Base-by-base conservation (phyloP, 2,888 invertebrate species). In the Xylocampa areola region DNA sequence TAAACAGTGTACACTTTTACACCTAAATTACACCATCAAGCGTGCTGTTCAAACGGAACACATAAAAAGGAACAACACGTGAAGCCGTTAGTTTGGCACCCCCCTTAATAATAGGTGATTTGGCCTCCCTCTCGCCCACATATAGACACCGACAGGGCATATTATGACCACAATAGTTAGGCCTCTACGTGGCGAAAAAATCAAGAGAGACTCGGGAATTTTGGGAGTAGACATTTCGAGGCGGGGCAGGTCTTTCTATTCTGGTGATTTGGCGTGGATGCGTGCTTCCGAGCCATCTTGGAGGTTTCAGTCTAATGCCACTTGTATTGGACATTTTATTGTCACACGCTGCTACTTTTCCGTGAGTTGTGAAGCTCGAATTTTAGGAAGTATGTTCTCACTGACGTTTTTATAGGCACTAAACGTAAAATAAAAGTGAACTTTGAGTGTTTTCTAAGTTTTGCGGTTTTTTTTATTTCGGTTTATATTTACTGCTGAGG, bases 61-160 rank as follows among this genome's bases (percentile, higher is more conserved):
- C 88, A 90, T 90, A 92, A 92, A 91, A 91, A 90, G 84, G 86
- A 87, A 88, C 85, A 89, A 90, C 90, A 90, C 88, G 87, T 88
- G 85, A 84, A 88, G 84, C 85, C 89, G 89, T 92, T 91, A 90
- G 86, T 89, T 89, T 89, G 86, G 88, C 91, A 91, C 92, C 92
- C 91, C 90, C 88, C 82, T 86, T 90, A 91, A 91, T 92, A 91
- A 90, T 90, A 88, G 90, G 89, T 89, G 90, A 91, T 90, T 89
- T 86, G 66, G 84, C 88, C 88, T 86, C 87, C 75, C 67, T 75
- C 67, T 78, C 77, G 59, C 84, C 82, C 84, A 81, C 83, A 79
- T 80, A 82, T 76, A 81, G 77, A 80, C 77, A 78, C 76, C 68
- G 75, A 68, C 79, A 73, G 65, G 65, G 41, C 64, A 49, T 67